Conservation (phyloP, 2,113 vertebrate genomes). For the Tenebrosternarchus preto region DNA sequence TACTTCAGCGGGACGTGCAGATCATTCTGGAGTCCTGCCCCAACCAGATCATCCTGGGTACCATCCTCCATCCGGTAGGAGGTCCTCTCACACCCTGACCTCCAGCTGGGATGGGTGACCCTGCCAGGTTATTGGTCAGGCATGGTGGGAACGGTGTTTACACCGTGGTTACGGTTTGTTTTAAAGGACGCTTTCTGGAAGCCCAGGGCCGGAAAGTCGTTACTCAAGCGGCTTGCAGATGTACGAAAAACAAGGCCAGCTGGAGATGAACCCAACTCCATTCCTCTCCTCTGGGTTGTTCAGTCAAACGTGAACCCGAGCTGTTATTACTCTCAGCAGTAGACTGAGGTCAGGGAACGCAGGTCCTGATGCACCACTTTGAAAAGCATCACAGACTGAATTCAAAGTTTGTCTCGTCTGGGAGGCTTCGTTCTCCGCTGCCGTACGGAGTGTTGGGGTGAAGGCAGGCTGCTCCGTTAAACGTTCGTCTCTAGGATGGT, state of each 20-base stretch:
- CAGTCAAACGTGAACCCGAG: background rate
- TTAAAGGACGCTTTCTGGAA: too few species aligned
- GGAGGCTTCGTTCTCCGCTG: too few species aligned
- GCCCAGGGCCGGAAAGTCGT: background rate
- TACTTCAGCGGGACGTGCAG: slow-evolving; percentile 96
- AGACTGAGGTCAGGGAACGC: background rate
- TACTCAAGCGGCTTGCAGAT: background rate
- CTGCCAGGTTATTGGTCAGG: too few species aligned
- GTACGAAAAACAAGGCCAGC: too few species aligned
- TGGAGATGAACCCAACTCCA: background rate
- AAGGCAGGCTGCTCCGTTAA: too few species aligned
- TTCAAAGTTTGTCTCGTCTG: background rate
- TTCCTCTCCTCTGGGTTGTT: background rate
- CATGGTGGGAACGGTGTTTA: too few species aligned
- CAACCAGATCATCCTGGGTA: slow-evolving; percentile 94
- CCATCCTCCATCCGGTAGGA: slow-evolving; percentile 92
- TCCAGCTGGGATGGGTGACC: too few species aligned
- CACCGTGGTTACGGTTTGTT: too few species aligned
- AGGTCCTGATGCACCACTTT: too few species aligned
- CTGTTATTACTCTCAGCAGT: background rate
- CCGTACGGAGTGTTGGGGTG: too few species aligned
- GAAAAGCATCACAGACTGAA: too few species aligned
- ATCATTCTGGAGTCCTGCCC: slow-evolving; percentile 96
- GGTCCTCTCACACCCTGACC: background rate
- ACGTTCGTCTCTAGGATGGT: too few species aligned